Evolutionary conservation across 2,113 vertebrate genomes (phyloP), one percentile per base, ranked within the genome.

Genomic region (Spermophilus dauricus): DNA sequence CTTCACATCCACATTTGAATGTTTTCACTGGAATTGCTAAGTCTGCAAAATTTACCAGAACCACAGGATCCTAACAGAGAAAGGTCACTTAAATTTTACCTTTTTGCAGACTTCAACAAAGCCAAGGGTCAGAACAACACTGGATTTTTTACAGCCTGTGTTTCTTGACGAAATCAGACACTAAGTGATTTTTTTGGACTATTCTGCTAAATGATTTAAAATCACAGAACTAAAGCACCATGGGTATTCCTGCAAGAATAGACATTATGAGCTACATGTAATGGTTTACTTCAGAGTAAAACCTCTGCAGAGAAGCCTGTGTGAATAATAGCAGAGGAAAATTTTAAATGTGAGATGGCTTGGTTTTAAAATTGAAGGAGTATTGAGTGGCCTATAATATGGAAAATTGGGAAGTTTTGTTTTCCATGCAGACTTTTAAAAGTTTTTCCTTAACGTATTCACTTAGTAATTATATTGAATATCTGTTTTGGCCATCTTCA

Each of bases 121-220:
- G 70, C 69, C 4, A 2, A 69, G 20, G 37, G 30, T 70, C 77
- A 80, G 53, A 94, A 58, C 65, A 89, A 94, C 67, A 82, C 63
- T 51, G 45, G 13, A 39, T 73, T 95, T 92, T 96, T 95, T 82
- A 97, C 76, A 88, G 26, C 53, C 69, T 76, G 24, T 77, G 39
- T 16, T 37, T 86, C 53, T 90, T 82, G 72, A 94, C 94, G 75
- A 96, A 96, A 94, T 91, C 78, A 96, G 92, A 96, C 56, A 63
- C 72, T 80, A 95, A 96, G 73, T 92, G 84, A 97, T 75, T 69
- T 93, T 86, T 63, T 4, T n/a, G 39, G n/a, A 17, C 24, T 87
- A 82, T 70, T 63, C 93, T 88, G 73, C 70, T 94, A 93, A 97
- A 90, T 86, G 53, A 95, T 88, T 97, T 96, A 83, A 95, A 97